Base-by-base conservation (phyloP, 1,140 invertebrate species). In the Chironomus striatipennis region DNA sequence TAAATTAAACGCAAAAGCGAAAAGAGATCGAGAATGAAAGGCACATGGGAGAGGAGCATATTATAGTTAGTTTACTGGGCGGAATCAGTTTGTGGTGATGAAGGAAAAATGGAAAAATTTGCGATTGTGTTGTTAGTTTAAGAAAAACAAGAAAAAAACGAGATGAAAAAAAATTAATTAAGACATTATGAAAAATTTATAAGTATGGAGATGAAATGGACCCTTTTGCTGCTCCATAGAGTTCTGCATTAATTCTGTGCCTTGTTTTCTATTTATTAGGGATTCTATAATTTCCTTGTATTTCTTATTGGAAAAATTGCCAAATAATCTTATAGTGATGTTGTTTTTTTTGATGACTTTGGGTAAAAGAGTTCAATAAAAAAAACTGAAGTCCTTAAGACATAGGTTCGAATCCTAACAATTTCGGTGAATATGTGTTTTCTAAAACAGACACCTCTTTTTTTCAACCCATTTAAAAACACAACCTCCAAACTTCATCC, bases 121-220 rank as follows among this genome's bases (percentile, higher is more conserved):
- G 24, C 24, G 24, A 34, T 34, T 17, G 20, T 70, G 18, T 20
- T 9, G 65, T 17, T n/a, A 57, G 47, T n/a, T 15, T 12, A 57
- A n/a, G n/a, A 8, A 10, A 47, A 8, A 15, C 2, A 47, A 1
- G 43, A 7, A 47, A 47, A 4, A 47, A 47, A 57, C 8, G 12
- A 15, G 17, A 70, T 17, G 7, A 18, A 70, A 20, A 70, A 70
- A 21, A 70, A 70, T 70, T 70, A 70, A 70, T 70, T 70, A 70
- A 70, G 65, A 70, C 65, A 21, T 70, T 70, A 70, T 20, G 17
- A 70, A 70, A 70, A 70, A 70, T 70, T 20, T 70, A 70, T 70
- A 70, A 70, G 65, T 18, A 18, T 2, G 18, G 18, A 67, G 18
- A 67, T 67, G 64, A 21, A 18, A 70, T 57, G 47, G 47, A 57